A percentile compares a stretch with the other conserved stretches of the same genome.
These are phyloP conservation scores for Amaurobius ferox DNA, from an alignment of 2,888 invertebrate genomes.

Conservation along the genomic window DNA sequence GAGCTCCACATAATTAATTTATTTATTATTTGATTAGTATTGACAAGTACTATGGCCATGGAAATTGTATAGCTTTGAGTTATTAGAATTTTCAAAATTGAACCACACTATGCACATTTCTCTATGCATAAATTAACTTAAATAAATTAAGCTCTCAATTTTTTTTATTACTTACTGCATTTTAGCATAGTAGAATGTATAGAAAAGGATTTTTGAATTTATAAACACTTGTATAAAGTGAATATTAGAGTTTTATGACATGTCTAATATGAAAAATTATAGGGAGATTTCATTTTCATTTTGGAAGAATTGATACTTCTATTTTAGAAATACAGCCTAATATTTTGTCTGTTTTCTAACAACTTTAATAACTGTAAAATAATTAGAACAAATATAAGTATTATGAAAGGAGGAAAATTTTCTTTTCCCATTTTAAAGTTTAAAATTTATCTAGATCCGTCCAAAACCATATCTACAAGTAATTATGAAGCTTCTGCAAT, in stretches of 20 bases:
- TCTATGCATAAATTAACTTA: neutral
- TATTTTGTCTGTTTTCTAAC: neutral
- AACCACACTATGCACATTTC: conserved; percentile 7
- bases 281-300: neutral
- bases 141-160: neutral
- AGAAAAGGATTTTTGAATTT: neutral
- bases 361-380: conserved; percentile 1
- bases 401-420: neutral
- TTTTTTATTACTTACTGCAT: conserved; percentile 2
- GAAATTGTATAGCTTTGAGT: neutral
- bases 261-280: neutral
- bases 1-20: conserved; percentile 90
- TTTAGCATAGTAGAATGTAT: conserved; percentile 12
- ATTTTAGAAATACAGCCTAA: neutral
- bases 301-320: neutral
- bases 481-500: neutral
- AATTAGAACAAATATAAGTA: neutral
- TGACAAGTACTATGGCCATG: neutral
- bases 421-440: neutral
- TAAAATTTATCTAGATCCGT: conserved; percentile 1
- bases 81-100: conserved; percentile 1
- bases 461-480: neutral
- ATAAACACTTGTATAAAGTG: conserved; percentile 16
- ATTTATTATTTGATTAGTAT: neutral
- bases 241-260: conserved; percentile 5